phyloP scores from a whole-genome alignment of 1,140 invertebrate genomes.

The Halyomorpha halys region DNA sequence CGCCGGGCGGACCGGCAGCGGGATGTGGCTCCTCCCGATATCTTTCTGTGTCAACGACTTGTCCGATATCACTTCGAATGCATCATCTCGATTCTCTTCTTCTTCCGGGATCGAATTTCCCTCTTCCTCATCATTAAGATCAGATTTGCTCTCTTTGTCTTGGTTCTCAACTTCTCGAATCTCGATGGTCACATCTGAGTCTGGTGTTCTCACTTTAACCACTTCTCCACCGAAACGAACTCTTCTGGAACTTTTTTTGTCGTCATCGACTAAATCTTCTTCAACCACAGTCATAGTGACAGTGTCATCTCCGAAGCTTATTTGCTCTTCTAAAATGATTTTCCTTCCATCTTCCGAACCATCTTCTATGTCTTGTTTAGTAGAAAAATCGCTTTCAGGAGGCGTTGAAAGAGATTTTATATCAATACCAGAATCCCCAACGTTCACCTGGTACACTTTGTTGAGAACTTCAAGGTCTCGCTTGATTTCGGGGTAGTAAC shows the following conservation, averaged over 20 bases:
- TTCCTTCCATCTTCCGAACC: slow-evolving; percentile 20
- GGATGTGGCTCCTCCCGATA: slow-evolving; percentile 28
- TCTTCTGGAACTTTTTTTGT: slow-evolving; percentile 41
- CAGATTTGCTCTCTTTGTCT: slow-evolving; percentile 6
- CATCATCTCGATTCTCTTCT: slow-evolving; percentile 3
- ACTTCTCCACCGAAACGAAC: slow-evolving; percentile 74
- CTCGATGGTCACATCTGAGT: slow-evolving; percentile 49
- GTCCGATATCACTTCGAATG: slow-evolving; percentile 14
- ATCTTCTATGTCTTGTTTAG: slow-evolving; percentile 20
- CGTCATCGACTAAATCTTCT: slow-evolving; percentile 39
- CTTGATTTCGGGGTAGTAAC: slow-evolving; percentile 43
- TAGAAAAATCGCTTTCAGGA: slow-evolving; percentile 28
- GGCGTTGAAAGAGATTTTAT: slow-evolving; percentile 28
- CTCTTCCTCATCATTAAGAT: not conserved
- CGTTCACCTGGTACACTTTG: slow-evolving; percentile 48
- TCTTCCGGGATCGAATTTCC: slow-evolving; percentile 9
- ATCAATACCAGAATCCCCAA: slow-evolving; percentile 32
- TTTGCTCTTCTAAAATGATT: slow-evolving; percentile 6
- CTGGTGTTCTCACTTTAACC: slow-evolving; percentile 69
- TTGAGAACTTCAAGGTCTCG: slow-evolving; percentile 55
- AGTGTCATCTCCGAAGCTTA: slow-evolving; percentile 3
- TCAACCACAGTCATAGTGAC: slow-evolving; percentile 6
- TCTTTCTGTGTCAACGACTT: slow-evolving; percentile 13
- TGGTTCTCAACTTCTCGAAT: not conserved
- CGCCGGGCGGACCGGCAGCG: slow-evolving; percentile 31